A percentile compares a stretch with the other conserved stretches of the same genome.
phyloP scores from a whole-genome alignment of 2,888 invertebrate species.

The Zaprionus lineosus region DNA sequence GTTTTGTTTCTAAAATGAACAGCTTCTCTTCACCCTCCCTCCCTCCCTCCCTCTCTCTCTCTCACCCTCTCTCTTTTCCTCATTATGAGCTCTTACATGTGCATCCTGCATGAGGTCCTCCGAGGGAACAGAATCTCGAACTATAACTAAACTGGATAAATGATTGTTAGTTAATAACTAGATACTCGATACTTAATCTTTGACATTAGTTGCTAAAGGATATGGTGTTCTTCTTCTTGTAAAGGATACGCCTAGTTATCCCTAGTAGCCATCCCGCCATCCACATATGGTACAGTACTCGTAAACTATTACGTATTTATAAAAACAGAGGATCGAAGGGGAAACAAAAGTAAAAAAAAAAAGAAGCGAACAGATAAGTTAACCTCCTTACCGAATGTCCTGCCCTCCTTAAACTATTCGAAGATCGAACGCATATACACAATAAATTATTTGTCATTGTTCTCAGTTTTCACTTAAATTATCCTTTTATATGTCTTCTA shows the following conservation, averaged over 20 bases:
- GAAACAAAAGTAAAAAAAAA: too few relatives aligned
- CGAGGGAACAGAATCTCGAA: too few relatives aligned
- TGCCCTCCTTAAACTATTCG: conserved; percentile 49
- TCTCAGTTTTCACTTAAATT: conserved; percentile 55
- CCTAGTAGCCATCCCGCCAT: too few relatives aligned
- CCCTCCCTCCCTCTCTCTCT: too few relatives aligned
- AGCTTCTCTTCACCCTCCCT: too few relatives aligned
- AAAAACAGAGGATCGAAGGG: too few relatives aligned
- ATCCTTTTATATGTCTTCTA: conserved; percentile 41
- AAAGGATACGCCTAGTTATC: too few relatives aligned
- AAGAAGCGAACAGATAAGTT: too few relatives aligned
- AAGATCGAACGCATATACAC: conserved; percentile 59
- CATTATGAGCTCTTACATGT: too few relatives aligned
- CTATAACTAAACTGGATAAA: conserved; percentile 24
- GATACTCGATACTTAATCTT: conserved; percentile 31
- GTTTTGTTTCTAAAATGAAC: conserved; percentile 27
- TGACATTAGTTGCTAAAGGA: conserved; percentile 44
- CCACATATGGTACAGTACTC: conserved; percentile 20
- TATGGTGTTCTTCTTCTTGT: conserved; percentile 60
- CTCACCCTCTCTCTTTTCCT: too few relatives aligned
- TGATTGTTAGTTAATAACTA: conserved; percentile 29
- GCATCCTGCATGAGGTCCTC: too few relatives aligned
- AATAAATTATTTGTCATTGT: conserved; percentile 72
- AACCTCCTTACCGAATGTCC: too few relatives aligned
- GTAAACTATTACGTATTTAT: conserved; percentile 49